Percentiles rank a stretch among this genome's conserved stretches.
These are phyloP conservation scores for Puntigrus tetrazona DNA, from an alignment of 2,113 vertebrate species.

Conservation along the genomic window DNA sequence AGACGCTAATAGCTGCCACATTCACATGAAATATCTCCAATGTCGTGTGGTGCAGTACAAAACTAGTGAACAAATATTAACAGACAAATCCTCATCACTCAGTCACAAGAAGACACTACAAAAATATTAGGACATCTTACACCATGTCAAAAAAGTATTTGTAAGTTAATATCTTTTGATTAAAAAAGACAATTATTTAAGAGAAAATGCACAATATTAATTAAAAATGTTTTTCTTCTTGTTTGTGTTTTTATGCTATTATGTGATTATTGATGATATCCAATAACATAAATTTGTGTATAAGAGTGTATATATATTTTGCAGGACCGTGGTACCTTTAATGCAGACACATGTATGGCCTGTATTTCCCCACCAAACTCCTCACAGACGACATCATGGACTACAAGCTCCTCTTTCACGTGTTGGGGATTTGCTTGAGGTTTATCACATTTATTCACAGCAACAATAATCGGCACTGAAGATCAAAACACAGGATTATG, in stretches of 20 bases:
- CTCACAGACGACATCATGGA: conserved; percentile 87
- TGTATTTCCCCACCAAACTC: conserved; percentile 93
- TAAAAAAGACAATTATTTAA: neutral
- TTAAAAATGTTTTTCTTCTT: neutral
- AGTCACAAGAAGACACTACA: neutral
- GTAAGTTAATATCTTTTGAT: no score
- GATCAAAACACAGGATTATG: neutral
- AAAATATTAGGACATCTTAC: neutral
- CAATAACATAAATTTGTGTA: neutral
- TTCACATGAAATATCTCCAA: neutral
- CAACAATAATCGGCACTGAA: conserved; percentile 90
- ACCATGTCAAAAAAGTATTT: neutral
- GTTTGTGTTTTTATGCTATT: neutral
- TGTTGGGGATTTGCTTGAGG: conserved; percentile 82
- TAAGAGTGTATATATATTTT: neutral
- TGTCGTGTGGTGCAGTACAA: neutral
- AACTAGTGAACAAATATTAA: neutral
- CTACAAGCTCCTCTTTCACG: conserved; percentile 87
- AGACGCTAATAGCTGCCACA: neutral
- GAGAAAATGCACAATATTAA: neutral
- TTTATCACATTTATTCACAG: conserved; percentile 96
- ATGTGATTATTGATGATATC: neutral
- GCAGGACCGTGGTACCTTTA: conserved; percentile 76
- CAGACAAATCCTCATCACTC: neutral
- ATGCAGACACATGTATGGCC: conserved; percentile 87